Evolutionary conservation across 2,113 vertebrate genomes (phyloP).

Genomic region (Bufo bufo): DNA sequence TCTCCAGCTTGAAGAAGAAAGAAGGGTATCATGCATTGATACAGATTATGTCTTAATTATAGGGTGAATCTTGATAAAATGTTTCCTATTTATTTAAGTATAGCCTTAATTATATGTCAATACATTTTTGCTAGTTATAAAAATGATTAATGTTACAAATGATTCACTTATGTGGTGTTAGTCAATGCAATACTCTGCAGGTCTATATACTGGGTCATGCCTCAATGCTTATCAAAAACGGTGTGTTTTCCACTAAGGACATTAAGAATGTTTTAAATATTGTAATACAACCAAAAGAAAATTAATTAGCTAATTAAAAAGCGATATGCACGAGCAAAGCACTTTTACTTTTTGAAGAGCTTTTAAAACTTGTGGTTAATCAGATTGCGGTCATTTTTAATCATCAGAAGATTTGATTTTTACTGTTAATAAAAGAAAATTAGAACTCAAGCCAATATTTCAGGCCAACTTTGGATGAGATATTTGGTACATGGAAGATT

Average conservation of each 20-base stretch:
- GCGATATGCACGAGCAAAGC: conserved; percentile 57
- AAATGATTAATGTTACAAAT: conserved; percentile 51
- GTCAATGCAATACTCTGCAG: conserved; percentile 10
- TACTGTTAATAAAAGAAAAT: conserved; percentile 61
- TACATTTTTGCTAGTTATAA: conserved; percentile 16
- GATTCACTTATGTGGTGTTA: conserved; percentile 9
- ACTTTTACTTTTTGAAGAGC: conserved; percentile 57
- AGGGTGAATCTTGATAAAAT: neutral
- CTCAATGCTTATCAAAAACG: conserved; percentile 41
- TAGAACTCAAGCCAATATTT: conserved; percentile 61
- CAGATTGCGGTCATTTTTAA: conserved; percentile 58
- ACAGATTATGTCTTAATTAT: neutral
- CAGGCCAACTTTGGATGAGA: conserved; percentile 49
- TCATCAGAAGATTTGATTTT: conserved; percentile 59
- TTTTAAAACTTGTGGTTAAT: conserved; percentile 57
- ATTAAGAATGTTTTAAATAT: conserved; percentile 57
- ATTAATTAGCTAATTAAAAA: conserved; percentile 60
- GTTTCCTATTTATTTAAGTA: conserved; percentile 22
- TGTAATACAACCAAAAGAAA: conserved; percentile 58
- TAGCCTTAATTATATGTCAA: conserved; percentile 16
- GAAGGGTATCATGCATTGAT: neutral
- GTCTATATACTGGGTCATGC: conserved; percentile 37
- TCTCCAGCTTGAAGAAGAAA: neutral
- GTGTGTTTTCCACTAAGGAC: conserved; percentile 55
- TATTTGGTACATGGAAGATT: conserved; percentile 37